These are phyloP conservation scores for Cataglyphis hispanica DNA, from an alignment of 1,140 invertebrate genomes.

Conservation along the genomic window DNA sequence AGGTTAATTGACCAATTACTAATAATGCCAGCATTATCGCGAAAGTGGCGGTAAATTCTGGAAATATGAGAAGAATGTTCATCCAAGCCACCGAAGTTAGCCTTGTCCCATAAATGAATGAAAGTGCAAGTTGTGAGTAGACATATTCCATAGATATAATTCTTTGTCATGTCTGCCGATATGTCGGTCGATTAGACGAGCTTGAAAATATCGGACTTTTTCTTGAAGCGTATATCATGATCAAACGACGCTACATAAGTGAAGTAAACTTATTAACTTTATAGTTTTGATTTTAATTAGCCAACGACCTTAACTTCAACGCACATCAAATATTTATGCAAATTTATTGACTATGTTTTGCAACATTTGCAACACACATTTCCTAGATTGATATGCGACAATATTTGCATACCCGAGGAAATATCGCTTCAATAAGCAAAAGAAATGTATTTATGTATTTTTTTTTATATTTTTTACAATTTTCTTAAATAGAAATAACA, in stretches of 20 bases:
- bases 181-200: conserved; percentile 33
- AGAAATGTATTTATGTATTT: background rate
- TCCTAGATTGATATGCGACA: background rate
- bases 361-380: conserved; percentile 16
- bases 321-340: background rate
- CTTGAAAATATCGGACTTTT: conserved; percentile 34
- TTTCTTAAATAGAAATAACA: background rate
- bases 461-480: background rate
- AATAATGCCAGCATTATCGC: background rate
- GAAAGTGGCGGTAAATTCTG: conserved; percentile 36
- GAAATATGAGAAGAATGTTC: conserved; percentile 47
- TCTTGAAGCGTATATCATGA: background rate
- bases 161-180: conserved; percentile 22
- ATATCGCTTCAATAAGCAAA: background rate
- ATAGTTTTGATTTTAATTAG: conserved; percentile 1
- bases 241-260: background rate
- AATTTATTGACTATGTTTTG: background rate
- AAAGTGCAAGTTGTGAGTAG: conserved; percentile 66
- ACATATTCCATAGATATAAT: conserved; percentile 30
- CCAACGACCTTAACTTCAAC: background rate
- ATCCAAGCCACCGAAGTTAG: conserved; percentile 29
- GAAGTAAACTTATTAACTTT: conserved; percentile 6
- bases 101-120: conserved; percentile 67
- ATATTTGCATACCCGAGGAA: background rate
- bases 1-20: conserved; percentile 21